These are phyloP conservation scores for Mongoloraphidia duomilia DNA, from an alignment of 2,888 invertebrate species.

Conservation along the genomic window DNA sequence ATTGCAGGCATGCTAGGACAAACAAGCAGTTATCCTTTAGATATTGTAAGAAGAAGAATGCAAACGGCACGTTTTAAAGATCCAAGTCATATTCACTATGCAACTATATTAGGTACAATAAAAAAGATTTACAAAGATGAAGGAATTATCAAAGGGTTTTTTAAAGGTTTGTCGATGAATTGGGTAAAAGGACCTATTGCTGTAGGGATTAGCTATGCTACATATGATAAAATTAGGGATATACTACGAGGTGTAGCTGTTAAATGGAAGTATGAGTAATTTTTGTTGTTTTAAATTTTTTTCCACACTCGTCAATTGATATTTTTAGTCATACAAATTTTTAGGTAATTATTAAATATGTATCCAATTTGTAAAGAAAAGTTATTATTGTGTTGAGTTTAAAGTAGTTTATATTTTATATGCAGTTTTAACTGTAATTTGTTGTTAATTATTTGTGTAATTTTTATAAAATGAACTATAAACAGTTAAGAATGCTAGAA, in stretches of 20 bases:
- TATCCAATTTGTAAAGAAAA: no score
- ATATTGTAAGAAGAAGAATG: slow-evolving; percentile 63
- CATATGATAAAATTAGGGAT: slow-evolving; percentile 69
- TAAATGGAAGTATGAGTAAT: no score
- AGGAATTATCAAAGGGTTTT: slow-evolving; percentile 79
- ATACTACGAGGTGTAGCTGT: slow-evolving; percentile 32
- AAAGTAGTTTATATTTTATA: no score
- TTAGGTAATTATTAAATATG: no score
- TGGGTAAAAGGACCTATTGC: slow-evolving; percentile 91
- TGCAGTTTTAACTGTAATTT: no score
- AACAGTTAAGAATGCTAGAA: no score
- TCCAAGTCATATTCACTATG: slow-evolving; percentile 21
- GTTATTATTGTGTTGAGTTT: no score
- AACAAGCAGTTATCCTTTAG: slow-evolving; percentile 90
- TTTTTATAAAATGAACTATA: no score
- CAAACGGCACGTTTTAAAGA: slow-evolving; percentile 40
- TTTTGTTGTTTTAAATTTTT: no score
- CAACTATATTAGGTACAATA: slow-evolving; percentile 51
- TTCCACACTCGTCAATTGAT: no score
- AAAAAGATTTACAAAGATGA: slow-evolving; percentile 67
- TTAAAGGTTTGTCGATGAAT: slow-evolving; percentile 99
- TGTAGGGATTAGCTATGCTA: slow-evolving; percentile 91
- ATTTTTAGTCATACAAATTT: no score
- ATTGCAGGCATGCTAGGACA: slow-evolving; percentile 88
- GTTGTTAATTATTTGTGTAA: no score